Percentiles rank a stretch among this genome's conserved stretches.
Evolutionary conservation across 2,888 invertebrate species (phyloP).

Genomic region (Coecobrya sp.): DNA sequence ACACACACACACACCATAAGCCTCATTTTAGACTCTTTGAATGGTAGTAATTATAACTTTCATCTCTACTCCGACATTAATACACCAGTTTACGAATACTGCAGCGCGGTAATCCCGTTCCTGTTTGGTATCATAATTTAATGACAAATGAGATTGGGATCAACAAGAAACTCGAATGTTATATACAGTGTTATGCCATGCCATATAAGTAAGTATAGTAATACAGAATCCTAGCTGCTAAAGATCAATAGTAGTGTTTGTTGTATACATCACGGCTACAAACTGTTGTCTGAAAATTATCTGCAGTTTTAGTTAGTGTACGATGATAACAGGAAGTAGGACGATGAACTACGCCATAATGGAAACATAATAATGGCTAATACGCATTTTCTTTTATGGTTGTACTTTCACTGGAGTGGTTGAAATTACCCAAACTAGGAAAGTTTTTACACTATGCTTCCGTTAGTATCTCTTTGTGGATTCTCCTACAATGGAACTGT

Average conservation of each 20-base stretch:
- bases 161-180: not conserved
- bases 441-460: not conserved
- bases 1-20: too few relatives aligned
- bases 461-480: not conserved
- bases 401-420: constrained; percentile 22
- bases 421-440: constrained; percentile 35
- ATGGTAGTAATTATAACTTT: too few relatives aligned
- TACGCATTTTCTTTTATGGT: constrained; percentile 20
- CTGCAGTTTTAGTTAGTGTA: not conserved
- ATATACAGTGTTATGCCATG: too few relatives aligned
- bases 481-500: not conserved
- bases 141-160: constrained; percentile 14
- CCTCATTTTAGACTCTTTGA: too few relatives aligned
- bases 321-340: not conserved
- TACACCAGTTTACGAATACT: not conserved
- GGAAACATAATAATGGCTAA: not conserved
- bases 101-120: not conserved
- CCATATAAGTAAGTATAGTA: too few relatives aligned
- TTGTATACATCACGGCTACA: too few relatives aligned
- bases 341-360: constrained; percentile 10
- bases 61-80: not conserved
- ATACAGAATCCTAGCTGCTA: too few relatives aligned
- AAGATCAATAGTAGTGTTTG: too few relatives aligned
- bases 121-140: not conserved
- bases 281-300: too few relatives aligned